Conservation (phyloP, 2,797 vertebrate species). For the Myripristis murdjan region DNA sequence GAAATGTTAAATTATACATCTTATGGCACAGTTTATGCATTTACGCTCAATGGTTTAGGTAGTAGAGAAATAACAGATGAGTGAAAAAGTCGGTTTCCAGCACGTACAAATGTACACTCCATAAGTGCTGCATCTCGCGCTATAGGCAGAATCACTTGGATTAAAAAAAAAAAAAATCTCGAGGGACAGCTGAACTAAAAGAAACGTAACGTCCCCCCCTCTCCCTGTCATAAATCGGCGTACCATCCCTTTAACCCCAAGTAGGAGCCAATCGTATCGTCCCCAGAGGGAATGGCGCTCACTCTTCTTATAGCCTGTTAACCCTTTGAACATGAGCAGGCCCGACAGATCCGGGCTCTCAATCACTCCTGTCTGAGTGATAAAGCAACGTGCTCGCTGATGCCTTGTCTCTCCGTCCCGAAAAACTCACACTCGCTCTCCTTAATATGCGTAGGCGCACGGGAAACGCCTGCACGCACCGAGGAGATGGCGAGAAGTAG, state of each 20-base stretch:
- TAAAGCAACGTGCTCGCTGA: background rate
- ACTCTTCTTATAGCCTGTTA: slow-evolving; percentile 35
- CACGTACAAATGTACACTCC: background rate
- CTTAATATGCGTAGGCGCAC: slow-evolving; percentile 35
- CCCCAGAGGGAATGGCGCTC: slow-evolving; percentile 25
- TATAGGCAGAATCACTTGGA: slow-evolving; percentile 25
- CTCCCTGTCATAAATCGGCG: slow-evolving; percentile 53
- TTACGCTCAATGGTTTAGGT: background rate
- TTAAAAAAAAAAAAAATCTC: slow-evolving; percentile 38
- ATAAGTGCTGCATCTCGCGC: slow-evolving; percentile 13
- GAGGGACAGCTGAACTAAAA: slow-evolving; percentile 23
- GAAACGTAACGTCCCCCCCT: slow-evolving; percentile 42
- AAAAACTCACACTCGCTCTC: background rate
- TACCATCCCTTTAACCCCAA: slow-evolving; percentile 55
- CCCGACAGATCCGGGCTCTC: slow-evolving; percentile 34
- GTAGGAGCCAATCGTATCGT: slow-evolving; percentile 34
- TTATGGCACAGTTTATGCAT: background rate
- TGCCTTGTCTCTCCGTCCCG: background rate
- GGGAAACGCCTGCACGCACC: background rate
- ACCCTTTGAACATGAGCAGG: slow-evolving; percentile 41
- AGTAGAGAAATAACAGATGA: background rate
- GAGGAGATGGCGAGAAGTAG: slow-evolving; percentile 39
- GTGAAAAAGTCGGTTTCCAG: background rate
- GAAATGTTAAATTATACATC: background rate
- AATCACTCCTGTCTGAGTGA: slow-evolving; percentile 20